Conservation (phyloP, 2,797 vertebrate genomes). For the Pogoniulus pusillus region DNA sequence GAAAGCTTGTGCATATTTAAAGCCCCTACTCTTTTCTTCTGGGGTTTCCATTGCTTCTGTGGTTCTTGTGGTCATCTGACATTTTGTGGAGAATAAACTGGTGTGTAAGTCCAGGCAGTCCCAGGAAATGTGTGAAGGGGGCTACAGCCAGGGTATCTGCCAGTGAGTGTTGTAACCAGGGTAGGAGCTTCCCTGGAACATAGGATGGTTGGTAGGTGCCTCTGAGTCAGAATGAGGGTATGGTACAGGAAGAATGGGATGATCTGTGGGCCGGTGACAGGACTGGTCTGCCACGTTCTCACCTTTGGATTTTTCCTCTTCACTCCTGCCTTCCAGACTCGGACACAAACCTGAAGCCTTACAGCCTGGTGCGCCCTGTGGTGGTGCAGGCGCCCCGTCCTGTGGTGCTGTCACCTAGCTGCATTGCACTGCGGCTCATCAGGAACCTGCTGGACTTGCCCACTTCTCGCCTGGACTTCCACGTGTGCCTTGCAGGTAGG, state of each 20-base stretch:
- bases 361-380: conserved; percentile 87
- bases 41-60: background rate
- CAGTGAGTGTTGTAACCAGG: background rate
- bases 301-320: background rate
- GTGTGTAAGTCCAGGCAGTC: background rate
- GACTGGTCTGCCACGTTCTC: background rate
- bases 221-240: background rate
- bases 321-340: background rate
- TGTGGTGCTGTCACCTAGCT: conserved; percentile 86
- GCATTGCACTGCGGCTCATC: conserved; percentile 86
- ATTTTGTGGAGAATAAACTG: background rate
- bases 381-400: conserved; percentile 81
- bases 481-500: conserved; percentile 73
- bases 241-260: background rate
- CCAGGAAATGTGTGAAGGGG: background rate
- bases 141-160: background rate
- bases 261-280: background rate
- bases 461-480: conserved; percentile 76
- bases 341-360: conserved; percentile 75
- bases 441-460: conserved; percentile 86
- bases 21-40: background rate
- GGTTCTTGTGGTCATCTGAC: background rate
- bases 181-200: background rate
- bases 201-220: background rate
- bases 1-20: background rate